Evolutionary conservation across 2,113 vertebrate species (phyloP).

Genomic region (Cebidichthys violaceus): DNA sequence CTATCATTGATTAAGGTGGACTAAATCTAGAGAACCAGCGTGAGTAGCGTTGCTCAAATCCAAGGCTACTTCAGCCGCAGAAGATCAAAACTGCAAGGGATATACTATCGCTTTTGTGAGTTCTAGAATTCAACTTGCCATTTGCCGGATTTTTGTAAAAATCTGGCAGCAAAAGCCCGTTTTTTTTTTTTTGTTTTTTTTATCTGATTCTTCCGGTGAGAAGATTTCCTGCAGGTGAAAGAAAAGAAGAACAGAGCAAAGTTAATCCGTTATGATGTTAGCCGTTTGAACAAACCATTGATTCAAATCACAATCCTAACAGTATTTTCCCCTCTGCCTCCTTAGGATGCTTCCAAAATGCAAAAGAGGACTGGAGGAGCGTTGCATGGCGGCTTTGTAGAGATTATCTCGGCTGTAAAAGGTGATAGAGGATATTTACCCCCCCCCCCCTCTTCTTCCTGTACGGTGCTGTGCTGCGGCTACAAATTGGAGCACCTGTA

Average conservation of each 20-base stretch:
- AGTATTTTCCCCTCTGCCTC: slow-evolving; percentile 43
- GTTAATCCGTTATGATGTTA: slow-evolving; percentile 51
- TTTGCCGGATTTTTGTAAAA: slow-evolving; percentile 8
- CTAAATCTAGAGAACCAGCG: slow-evolving; percentile 52
- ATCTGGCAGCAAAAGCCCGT: neutral
- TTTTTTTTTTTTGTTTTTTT: no score
- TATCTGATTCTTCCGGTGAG: slow-evolving; percentile 28
- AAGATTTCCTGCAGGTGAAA: slow-evolving; percentile 47
- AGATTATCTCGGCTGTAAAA: slow-evolving; percentile 70
- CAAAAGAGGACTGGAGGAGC: slow-evolving; percentile 31
- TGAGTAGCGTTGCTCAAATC: slow-evolving; percentile 19
- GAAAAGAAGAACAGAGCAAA: slow-evolving; percentile 17
- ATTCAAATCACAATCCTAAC: slow-evolving; percentile 52
- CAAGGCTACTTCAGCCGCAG: slow-evolving; percentile 11
- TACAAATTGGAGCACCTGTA: slow-evolving; percentile 72
- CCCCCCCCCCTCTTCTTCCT: slow-evolving; percentile 33
- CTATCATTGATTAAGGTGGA: slow-evolving; percentile 65
- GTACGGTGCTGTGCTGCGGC: slow-evolving; percentile 54
- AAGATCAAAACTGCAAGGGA: neutral
- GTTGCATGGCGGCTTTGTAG: slow-evolving; percentile 55
- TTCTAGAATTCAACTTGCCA: neutral
- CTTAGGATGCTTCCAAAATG: slow-evolving; percentile 49
- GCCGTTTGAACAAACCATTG: slow-evolving; percentile 44
- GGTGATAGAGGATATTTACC: slow-evolving; percentile 49
- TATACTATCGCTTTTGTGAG: slow-evolving; percentile 11